phyloP scores from a whole-genome alignment of 1,140 invertebrate species.

The Potamilus streckersoni region DNA sequence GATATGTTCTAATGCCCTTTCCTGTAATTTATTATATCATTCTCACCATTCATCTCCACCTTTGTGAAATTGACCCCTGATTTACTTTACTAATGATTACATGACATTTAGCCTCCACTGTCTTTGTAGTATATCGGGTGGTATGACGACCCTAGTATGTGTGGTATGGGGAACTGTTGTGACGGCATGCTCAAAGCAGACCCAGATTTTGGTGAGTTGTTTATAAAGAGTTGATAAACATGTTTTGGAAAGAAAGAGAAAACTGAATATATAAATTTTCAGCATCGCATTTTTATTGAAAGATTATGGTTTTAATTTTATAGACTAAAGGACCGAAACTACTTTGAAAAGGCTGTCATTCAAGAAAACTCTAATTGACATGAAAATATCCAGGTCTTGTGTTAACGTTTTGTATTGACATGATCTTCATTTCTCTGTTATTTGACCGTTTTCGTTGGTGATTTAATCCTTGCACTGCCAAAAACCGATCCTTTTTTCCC shows the following conservation, averaged over 20 bases:
- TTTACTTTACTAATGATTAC: too few species aligned
- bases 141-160: constrained; percentile 69
- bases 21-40: too few species aligned
- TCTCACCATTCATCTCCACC: too few species aligned
- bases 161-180: constrained; percentile 68
- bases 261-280: background rate
- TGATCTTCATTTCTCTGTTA: too few species aligned
- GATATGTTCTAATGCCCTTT: too few species aligned
- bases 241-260: background rate
- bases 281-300: too few species aligned
- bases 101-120: background rate
- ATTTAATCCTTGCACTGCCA: too few species aligned
- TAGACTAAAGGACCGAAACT: background rate
- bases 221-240: background rate
- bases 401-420: too few species aligned
- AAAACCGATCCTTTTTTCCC: background rate
- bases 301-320: background rate
- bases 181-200: constrained; percentile 69
- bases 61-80: too few species aligned
- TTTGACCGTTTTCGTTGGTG: too few species aligned
- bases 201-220: constrained; percentile 69
- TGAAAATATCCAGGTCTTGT: too few species aligned
- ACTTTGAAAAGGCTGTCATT: background rate
- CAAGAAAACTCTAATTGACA: too few species aligned
- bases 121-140: constrained; percentile 69